These are phyloP conservation scores for Elephas maximus DNA, from an alignment of 2,113 vertebrate species.

Conservation along the genomic window DNA sequence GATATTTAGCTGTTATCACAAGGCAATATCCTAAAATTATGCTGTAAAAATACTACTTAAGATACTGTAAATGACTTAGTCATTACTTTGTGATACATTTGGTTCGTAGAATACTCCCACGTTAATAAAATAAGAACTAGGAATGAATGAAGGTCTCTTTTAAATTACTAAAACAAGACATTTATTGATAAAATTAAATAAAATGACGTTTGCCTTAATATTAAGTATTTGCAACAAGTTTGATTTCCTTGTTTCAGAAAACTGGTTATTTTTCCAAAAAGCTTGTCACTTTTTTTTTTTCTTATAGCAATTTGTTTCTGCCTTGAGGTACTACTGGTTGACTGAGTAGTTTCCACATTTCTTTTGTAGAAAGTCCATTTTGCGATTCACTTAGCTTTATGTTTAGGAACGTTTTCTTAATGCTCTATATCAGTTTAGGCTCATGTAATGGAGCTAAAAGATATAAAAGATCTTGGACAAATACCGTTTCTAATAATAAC, in stretches of 20 bases:
- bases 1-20: neutral
- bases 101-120: neutral
- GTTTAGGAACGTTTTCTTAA: conserved; percentile 17
- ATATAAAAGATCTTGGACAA: neutral
- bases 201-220: conserved; percentile 25
- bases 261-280: conserved; percentile 23
- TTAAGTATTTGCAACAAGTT: neutral
- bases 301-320: neutral
- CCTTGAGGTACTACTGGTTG: neutral
- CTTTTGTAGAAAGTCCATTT: conserved; percentile 26
- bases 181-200: neutral
- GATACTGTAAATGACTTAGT: neutral
- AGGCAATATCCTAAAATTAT: conserved; percentile 11
- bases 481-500: neutral
- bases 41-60: conserved; percentile 19
- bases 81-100: conserved; percentile 1
- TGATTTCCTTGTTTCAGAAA: conserved; percentile 49
- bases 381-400: neutral
- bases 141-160: neutral
- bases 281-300: neutral
- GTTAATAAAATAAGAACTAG: neutral
- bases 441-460: neutral
- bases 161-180: conserved; percentile 17
- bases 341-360: neutral
- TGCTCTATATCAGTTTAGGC: neutral